Evolutionary conservation across 1,140 invertebrate species (phyloP).

Genomic region (Berghia stephanieae): DNA sequence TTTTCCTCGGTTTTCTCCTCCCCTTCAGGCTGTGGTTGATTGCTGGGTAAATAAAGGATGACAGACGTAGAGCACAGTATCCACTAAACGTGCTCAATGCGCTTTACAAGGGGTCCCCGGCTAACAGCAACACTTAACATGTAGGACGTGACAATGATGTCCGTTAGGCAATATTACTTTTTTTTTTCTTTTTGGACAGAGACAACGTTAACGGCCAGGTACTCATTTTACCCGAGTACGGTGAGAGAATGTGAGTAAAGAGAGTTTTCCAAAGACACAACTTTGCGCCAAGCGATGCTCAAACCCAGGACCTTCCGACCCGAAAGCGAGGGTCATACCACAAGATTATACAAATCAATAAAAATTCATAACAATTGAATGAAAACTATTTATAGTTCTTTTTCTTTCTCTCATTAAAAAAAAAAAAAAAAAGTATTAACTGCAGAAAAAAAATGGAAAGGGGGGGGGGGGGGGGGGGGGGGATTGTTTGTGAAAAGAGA

Average conservation of each 20-base stretch:
- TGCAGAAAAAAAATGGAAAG: background rate
- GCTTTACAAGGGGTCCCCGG: no score
- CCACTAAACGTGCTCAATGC: no score
- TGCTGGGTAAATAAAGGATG: no score
- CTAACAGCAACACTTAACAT: background rate
- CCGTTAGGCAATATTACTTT: no score
- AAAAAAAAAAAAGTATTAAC: background rate
- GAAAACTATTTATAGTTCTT: background rate
- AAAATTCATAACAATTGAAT: background rate
- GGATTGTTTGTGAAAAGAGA: background rate
- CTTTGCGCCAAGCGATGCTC: background rate
- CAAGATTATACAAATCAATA: background rate
- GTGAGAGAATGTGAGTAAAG: no score
- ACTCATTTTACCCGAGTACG: no score
- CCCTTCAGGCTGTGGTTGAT: background rate
- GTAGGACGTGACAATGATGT: background rate
- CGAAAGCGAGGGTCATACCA: background rate
- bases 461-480: background rate
- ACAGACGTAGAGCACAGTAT: no score
- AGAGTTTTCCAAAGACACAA: background rate
- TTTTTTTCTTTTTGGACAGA: no score
- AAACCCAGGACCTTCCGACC: background rate
- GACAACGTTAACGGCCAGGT: no score
- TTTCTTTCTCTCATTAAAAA: slow-evolving; percentile 26
- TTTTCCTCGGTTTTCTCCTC: background rate